Evolutionary conservation across 2,888 invertebrate genomes (phyloP).

Genomic region (Scaptomyza reducta): DNA sequence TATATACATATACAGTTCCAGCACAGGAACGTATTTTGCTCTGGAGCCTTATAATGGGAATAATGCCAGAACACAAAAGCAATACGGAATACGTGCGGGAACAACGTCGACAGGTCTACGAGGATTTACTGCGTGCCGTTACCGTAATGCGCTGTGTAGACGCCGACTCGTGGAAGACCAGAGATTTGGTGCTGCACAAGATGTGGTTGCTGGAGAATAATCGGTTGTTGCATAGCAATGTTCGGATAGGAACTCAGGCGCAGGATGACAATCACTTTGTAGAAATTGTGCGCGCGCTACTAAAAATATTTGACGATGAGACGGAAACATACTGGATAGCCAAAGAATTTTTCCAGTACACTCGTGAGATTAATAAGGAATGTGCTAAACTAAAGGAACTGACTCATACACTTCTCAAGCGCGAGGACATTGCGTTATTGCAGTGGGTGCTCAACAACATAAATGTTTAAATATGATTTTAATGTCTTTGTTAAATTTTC

Average conservation of each 20-base stretch:
- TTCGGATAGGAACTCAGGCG: slow-evolving; percentile 74
- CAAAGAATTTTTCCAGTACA: slow-evolving; percentile 89
- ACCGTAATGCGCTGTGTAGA: slow-evolving; percentile 88
- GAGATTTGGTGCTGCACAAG: slow-evolving; percentile 88
- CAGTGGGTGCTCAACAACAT: slow-evolving; percentile 83
- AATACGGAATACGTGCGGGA: slow-evolving; percentile 90
- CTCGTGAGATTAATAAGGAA: slow-evolving; percentile 88
- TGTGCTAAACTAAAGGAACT: slow-evolving; percentile 88
- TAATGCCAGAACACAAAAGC: slow-evolving; percentile 91
- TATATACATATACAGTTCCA: slow-evolving; percentile 93
- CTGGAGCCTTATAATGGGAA: slow-evolving; percentile 94
- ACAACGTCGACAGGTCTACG: slow-evolving; percentile 89
- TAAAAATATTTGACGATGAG: slow-evolving; percentile 89
- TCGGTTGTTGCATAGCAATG: slow-evolving; percentile 60
- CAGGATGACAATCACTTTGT: slow-evolving; percentile 86
- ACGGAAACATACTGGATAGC: slow-evolving; percentile 93
- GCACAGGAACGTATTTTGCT: slow-evolving; percentile 89
- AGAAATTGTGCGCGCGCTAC: slow-evolving; percentile 88
- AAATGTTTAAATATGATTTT: background rate
- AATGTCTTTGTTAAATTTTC: slow-evolving; percentile 50
- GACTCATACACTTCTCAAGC: slow-evolving; percentile 88
- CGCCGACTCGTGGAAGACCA: slow-evolving; percentile 86
- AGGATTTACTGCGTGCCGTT: slow-evolving; percentile 89
- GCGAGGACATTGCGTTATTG: slow-evolving; percentile 90
- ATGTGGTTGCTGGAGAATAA: slow-evolving; percentile 94